These are phyloP conservation scores for Pollenia amentaria DNA, from an alignment of 2,888 invertebrate genomes.

Conservation along the genomic window DNA sequence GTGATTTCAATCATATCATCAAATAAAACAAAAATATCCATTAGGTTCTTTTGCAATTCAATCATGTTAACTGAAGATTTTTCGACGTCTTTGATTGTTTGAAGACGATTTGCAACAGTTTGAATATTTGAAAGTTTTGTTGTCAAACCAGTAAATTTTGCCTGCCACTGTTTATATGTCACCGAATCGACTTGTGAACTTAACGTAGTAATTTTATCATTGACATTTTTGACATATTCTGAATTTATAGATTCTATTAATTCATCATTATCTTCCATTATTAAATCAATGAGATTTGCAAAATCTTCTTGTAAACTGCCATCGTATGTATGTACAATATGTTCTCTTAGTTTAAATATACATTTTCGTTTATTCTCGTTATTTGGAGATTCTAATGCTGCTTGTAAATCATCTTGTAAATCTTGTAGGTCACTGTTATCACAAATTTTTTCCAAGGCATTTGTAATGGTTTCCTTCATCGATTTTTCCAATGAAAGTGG, in stretches of 20 bases:
- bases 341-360: slow-evolving; percentile 80
- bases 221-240: slow-evolving; percentile 45
- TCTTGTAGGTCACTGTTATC: slow-evolving; percentile 44
- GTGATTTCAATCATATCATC: slow-evolving; percentile 68
- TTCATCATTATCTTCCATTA: slow-evolving; percentile 58
- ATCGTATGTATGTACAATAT: slow-evolving; percentile 82
- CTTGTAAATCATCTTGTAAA: slow-evolving; percentile 49
- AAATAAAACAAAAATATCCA: slow-evolving; percentile 76
- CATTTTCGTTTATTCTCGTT: slow-evolving; percentile 76
- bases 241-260: slow-evolving; percentile 55
- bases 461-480: slow-evolving; percentile 7
- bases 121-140: slow-evolving; percentile 58
- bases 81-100: slow-evolving; percentile 27
- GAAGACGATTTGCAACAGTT: slow-evolving; percentile 32
- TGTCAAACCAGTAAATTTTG: slow-evolving; percentile 27
- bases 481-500: slow-evolving; percentile 43
- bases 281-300: slow-evolving; percentile 72
- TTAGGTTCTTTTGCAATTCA: slow-evolving; percentile 79
- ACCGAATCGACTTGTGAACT: slow-evolving; percentile 26
- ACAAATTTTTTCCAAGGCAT: slow-evolving; percentile 33
- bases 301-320: slow-evolving; percentile 74
- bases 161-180: slow-evolving; percentile 16
- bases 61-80: slow-evolving; percentile 74
- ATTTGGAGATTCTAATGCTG: slow-evolving; percentile 71
- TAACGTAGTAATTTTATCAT: slow-evolving; percentile 10